Conservation (phyloP, 2,113 vertebrate genomes). For the Cebidichthys violaceus region DNA sequence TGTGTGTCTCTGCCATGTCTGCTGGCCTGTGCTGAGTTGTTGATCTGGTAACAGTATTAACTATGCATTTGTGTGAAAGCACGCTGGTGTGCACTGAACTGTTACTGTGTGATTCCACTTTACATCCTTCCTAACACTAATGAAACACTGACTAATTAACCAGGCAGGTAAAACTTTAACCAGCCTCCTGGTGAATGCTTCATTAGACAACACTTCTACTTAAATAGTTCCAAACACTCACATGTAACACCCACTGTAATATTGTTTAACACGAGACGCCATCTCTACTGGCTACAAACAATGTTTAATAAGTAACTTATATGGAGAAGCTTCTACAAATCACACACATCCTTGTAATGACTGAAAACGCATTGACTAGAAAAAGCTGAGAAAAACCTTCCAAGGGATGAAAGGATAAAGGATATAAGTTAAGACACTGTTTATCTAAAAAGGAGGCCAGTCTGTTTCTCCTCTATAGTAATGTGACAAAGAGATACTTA, state of each 20-base stretch:
- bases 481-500: neutral
- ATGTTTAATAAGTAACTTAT: neutral
- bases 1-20: conserved; percentile 65
- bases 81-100: conserved; percentile 58
- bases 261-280: neutral
- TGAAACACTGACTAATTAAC: conserved; percentile 81
- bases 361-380: neutral
- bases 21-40: conserved; percentile 14
- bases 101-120: conserved; percentile 65
- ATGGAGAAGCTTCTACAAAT: neutral
- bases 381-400: neutral
- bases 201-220: conserved; percentile 12
- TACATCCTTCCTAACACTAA: conserved; percentile 69
- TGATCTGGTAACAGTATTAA: conserved; percentile 31
- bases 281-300: no score
- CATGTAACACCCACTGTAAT: neutral
- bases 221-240: neutral
- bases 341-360: neutral
- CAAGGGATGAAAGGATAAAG: neutral
- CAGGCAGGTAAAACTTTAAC: conserved; percentile 81
- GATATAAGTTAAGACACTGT: neutral
- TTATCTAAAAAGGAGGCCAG: neutral
- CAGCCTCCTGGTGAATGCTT: conserved; percentile 25
- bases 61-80: conserved; percentile 52
- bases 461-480: neutral